A percentile compares a stretch with the other conserved stretches of the same genome.
These are phyloP conservation scores for Branchipolynoe longqiensis DNA, from an alignment of 2,888 invertebrate species.

Conservation along the genomic window DNA sequence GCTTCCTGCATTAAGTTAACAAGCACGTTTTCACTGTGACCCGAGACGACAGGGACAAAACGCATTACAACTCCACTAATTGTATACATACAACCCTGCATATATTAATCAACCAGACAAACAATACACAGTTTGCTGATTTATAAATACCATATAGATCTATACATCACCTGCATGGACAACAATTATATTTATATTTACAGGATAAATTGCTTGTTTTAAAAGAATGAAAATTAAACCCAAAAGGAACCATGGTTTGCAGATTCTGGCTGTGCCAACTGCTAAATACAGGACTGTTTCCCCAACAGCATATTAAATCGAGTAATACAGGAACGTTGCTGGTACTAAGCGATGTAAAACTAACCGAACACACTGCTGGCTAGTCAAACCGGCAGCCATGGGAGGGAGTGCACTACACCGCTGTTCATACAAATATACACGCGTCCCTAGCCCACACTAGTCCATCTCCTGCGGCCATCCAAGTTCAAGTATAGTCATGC, in stretches of 20 bases:
- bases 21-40: too few relatives aligned
- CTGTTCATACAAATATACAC: constrained; percentile 27
- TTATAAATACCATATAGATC: not conserved
- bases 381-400: not conserved
- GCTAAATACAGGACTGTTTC: not conserved
- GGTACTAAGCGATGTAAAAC: not conserved
- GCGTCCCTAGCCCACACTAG: not conserved
- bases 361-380: too few relatives aligned
- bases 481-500: constrained; percentile 44
- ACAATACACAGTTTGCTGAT: not conserved
- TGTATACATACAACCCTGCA: not conserved
- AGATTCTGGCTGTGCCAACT: not conserved
- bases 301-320: too few relatives aligned
- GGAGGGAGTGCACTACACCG: constrained; percentile 1
- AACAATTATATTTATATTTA: not conserved
- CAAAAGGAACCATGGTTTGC: too few relatives aligned
- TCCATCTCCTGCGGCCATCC: constrained; percentile 43
- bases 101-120: not conserved
- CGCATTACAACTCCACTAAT: not conserved
- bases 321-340: not conserved
- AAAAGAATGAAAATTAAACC: not conserved
- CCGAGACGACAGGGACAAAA: too few relatives aligned
- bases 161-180: not conserved
- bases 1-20: too few relatives aligned
- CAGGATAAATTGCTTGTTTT: not conserved